phyloP scores from a whole-genome alignment of 2,888 invertebrate genomes.

The Tiliacea aurago region DNA sequence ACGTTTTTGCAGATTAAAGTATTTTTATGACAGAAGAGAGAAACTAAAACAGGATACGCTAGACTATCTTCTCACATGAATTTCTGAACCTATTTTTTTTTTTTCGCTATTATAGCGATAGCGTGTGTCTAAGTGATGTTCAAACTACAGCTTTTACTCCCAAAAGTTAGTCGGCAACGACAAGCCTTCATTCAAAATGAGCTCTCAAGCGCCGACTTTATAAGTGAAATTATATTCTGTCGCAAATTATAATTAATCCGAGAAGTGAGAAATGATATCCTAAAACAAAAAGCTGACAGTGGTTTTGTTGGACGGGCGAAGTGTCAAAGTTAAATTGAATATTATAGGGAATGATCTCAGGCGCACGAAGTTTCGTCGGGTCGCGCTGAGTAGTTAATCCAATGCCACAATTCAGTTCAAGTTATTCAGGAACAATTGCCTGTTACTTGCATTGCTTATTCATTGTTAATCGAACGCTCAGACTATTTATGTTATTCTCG shows the following conservation, averaged over 20 bases:
- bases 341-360: conserved; percentile 89
- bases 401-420: conserved; percentile 86
- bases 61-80: conserved; percentile 27
- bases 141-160: conserved; percentile 26
- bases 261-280: conserved; percentile 76
- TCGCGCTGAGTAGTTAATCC: conserved; percentile 88
- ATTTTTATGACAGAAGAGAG: not conserved
- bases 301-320: conserved; percentile 86
- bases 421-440: conserved; percentile 85
- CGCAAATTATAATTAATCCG: conserved; percentile 71
- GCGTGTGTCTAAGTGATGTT: conserved; percentile 24
- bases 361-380: conserved; percentile 82
- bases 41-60: not conserved
- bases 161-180: conserved; percentile 45
- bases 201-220: conserved; percentile 55
- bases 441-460: conserved; percentile 83
- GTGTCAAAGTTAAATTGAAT: conserved; percentile 91
- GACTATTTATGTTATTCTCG: conserved; percentile 63
- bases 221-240: conserved; percentile 70
- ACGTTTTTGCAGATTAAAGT: not conserved
- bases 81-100: conserved; percentile 37
- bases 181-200: conserved; percentile 58
- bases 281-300: conserved; percentile 84
- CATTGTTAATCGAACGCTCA: conserved; percentile 73
- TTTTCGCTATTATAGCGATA: conserved; percentile 7